Evolutionary conservation across 2,888 invertebrate genomes (phyloP).

Genomic region (Zhengitettix transpicula): DNA sequence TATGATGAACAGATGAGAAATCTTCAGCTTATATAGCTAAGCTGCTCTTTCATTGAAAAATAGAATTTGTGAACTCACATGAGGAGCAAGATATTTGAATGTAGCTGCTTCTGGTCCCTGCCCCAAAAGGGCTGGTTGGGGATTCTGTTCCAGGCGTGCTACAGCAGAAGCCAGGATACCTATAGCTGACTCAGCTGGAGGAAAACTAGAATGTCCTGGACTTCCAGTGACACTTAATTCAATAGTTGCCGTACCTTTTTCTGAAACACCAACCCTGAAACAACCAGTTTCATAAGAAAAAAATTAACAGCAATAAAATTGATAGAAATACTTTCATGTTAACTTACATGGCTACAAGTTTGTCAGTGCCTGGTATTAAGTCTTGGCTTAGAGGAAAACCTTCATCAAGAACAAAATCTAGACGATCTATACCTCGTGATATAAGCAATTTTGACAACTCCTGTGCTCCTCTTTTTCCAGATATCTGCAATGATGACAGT

Average conservation of each 20-base stretch:
- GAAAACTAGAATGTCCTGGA: conserved; percentile 32
- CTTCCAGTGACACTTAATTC: conserved; percentile 22
- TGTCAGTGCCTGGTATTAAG: conserved; percentile 23
- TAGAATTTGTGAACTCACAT: conserved; percentile 10
- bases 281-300: not conserved
- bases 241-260: conserved; percentile 27
- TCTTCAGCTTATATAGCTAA: not conserved
- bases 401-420: conserved; percentile 32
- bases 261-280: conserved; percentile 26
- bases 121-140: conserved; percentile 25
- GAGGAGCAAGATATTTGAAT: conserved; percentile 15
- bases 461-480: conserved; percentile 24
- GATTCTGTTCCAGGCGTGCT: conserved; percentile 24
- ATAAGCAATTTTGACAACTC: conserved; percentile 21
- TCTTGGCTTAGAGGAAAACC: conserved; percentile 26
- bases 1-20: too few species aligned
- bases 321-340: not conserved
- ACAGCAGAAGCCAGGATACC: conserved; percentile 28
- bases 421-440: conserved; percentile 17
- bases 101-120: conserved; percentile 14
- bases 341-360: conserved; percentile 19
- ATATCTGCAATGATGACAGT: conserved; percentile 9
- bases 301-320: not conserved
- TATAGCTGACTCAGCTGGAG: conserved; percentile 26
- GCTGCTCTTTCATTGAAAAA: not conserved